phyloP scores from a whole-genome alignment of 2,888 invertebrate species.

The Dermolepida albohirtum region DNA sequence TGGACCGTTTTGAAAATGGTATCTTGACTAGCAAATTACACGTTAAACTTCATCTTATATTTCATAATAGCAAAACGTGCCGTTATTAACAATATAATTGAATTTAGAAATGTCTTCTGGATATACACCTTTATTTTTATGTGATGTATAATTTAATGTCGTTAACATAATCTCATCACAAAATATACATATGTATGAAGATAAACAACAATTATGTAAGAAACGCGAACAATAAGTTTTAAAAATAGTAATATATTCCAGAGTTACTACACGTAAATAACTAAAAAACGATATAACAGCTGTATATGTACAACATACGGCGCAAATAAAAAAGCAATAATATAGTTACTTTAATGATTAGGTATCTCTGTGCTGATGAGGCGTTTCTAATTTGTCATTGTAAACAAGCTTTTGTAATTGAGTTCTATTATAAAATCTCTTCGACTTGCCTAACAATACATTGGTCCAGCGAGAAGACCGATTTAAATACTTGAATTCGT shows the following conservation, averaged over 20 bases:
- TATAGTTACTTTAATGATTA: constrained; percentile 30
- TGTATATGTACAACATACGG: background rate
- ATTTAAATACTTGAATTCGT: constrained; percentile 11
- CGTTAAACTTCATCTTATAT: background rate
- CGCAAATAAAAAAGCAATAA: constrained; percentile 24
- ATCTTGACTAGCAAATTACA: constrained; percentile 8
- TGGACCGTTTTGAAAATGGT: constrained; percentile 12
- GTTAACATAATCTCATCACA: constrained; percentile 22
- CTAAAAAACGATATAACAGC: background rate
- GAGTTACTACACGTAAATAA: background rate
- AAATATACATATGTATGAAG: background rate
- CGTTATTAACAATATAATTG: constrained; percentile 24
- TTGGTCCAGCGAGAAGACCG: constrained; percentile 3
- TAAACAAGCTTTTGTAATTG: constrained; percentile 33
- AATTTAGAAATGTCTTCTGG: constrained; percentile 5
- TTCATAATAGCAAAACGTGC: constrained; percentile 13
- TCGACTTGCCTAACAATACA: constrained; percentile 22
- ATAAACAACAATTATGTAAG: constrained; percentile 4
- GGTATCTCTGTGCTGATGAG: constrained; percentile 36
- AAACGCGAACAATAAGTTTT: background rate
- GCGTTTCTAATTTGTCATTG: constrained; percentile 39
- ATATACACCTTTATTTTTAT: constrained; percentile 1
- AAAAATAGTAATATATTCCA: background rate
- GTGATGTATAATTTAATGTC: constrained; percentile 13
- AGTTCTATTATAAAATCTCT: constrained; percentile 35